Percentiles rank a stretch among this genome's conserved stretches.
phyloP scores from a whole-genome alignment of 2,888 invertebrate genomes.

The Miltochrista miniata region DNA sequence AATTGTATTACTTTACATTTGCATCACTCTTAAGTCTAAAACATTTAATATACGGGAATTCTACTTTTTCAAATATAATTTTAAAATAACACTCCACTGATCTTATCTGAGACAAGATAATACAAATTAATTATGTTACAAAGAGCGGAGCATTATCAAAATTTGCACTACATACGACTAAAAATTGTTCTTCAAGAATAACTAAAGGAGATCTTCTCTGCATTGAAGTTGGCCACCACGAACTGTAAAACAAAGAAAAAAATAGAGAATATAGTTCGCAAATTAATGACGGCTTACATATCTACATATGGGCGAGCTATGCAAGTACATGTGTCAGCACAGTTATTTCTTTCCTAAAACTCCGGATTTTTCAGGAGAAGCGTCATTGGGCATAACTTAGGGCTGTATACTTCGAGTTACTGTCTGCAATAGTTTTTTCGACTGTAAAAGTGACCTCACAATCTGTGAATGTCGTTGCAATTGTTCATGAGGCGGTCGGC shows the following conservation, averaged over 20 bases:
- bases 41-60: constrained; percentile 19
- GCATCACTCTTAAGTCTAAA: constrained; percentile 30
- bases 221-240: constrained; percentile 52
- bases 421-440: too few species aligned
- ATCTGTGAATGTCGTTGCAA: too few species aligned
- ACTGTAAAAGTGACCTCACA: too few species aligned
- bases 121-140: constrained; percentile 47
- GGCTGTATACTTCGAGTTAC: too few species aligned
- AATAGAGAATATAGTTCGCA: not conserved
- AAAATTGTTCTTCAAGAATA: constrained; percentile 64
- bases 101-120: constrained; percentile 46
- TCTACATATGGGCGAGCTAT: not conserved
- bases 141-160: constrained; percentile 61
- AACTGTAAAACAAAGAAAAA: constrained; percentile 40
- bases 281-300: constrained; percentile 1
- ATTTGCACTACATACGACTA: constrained; percentile 69
- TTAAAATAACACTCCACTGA: constrained; percentile 36
- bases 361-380: too few species aligned
- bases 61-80: constrained; percentile 12
- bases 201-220: constrained; percentile 76
- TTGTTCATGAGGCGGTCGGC: too few species aligned
- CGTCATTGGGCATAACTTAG: too few species aligned
- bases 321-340: too few species aligned
- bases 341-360: too few species aligned
- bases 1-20: constrained; percentile 15